Conservation (phyloP, 2,797 vertebrate genomes). For the Aplochiton taeniatus region DNA sequence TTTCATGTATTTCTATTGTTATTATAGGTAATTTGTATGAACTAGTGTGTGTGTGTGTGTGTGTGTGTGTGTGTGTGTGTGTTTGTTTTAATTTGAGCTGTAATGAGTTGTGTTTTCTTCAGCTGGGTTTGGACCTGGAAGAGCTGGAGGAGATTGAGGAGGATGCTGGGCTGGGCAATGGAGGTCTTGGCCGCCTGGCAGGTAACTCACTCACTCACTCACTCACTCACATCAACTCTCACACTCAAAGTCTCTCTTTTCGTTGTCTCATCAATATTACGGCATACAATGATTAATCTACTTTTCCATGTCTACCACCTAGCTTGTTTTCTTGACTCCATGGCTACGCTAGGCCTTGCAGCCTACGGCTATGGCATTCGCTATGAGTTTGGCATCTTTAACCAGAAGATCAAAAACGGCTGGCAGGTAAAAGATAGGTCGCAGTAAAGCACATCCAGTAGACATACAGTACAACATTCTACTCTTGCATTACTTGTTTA, state of each 20-base stretch:
- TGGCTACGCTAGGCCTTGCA: slow-evolving; percentile 84
- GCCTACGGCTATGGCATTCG: slow-evolving; percentile 87
- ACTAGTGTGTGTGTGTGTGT: too few species aligned
- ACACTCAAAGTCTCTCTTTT: background rate
- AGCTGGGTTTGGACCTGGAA: slow-evolving; percentile 97
- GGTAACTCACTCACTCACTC: slow-evolving; percentile 70
- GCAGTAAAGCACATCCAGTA: too few species aligned
- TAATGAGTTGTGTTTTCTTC: slow-evolving; percentile 6
- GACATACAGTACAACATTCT: too few species aligned
- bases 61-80: background rate
- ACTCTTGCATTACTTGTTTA: too few species aligned
- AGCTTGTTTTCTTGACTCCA: slow-evolving; percentile 86
- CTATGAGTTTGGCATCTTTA: slow-evolving; percentile 89
- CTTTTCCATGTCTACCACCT: too few species aligned
- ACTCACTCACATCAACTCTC: background rate
- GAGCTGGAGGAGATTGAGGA: slow-evolving; percentile 97
- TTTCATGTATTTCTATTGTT: too few species aligned
- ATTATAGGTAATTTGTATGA: too few species aligned
- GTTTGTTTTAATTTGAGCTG: slow-evolving; percentile 19
- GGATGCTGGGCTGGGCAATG: slow-evolving; percentile 96
- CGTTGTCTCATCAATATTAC: too few species aligned
- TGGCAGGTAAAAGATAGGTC: slow-evolving; percentile 77
- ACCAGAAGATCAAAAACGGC: slow-evolving; percentile 82
- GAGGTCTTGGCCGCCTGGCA: slow-evolving; percentile 92
- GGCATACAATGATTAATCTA: too few species aligned